Base-by-base conservation (phyloP, 1,140 invertebrate genomes). In the Agrypnia vestita region DNA sequence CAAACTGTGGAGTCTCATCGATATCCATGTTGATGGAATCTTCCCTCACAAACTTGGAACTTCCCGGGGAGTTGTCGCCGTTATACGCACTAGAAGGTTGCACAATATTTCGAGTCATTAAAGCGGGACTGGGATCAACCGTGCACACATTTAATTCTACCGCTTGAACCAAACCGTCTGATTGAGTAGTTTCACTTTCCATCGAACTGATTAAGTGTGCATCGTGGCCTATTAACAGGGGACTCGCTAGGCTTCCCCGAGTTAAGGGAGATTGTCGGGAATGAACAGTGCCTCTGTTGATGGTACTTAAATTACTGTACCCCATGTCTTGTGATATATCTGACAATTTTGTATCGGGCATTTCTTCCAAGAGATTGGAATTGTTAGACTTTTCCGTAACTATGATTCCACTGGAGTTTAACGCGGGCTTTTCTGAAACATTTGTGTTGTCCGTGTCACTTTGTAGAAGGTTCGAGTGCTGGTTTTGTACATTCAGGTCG, bases 21-120 rank as follows among this genome's bases (percentile, higher is more conserved):
- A 92, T 90, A 85, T 92, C 92, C 92, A 92, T 92, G 77, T 86
- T 87, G 53, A 85, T 86, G 4, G 87, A 88, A 81, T 86, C 87
- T 25, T 83, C 82, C 19, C 82, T 78, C 12, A 62, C 73, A 59
- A 80, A 78, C 49, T 59, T 59, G 86, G 85, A 69, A 84, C 84
- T 72, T 88, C 87, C 19, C 72, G 74, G 71, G 8, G 79, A 76
- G 12, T 43, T 71, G 43, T 59, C 73, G 0, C 75, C 75, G 47
- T 80, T 69, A 11, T 53, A 53, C 7, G 55, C 35, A 8, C 21
- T 15, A 1, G 78, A 69, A 9, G 82, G 79, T 43, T 75, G 79
- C 19, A 69, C 72, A 46, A 78, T 78, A 8, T 49, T 72, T 8
- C 80, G 72, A 19, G 49, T 79, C 47, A 72, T 59, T 78, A 73